Evolutionary conservation across 2,113 vertebrate species (phyloP).

Genomic region (Catharus fuscescens): DNA sequence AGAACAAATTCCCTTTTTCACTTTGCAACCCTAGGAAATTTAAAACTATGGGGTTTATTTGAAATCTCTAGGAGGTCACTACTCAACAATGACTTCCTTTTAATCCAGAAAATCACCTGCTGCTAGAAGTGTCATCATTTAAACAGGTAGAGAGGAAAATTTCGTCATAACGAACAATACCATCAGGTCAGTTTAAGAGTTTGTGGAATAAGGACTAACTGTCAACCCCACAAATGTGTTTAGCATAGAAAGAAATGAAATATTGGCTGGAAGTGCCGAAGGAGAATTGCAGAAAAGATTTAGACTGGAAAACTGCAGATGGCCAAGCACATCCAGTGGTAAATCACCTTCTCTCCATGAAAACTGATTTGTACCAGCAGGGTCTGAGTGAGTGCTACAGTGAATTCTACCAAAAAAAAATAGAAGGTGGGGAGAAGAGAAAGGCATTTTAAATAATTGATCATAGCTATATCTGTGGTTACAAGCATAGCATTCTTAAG

Average conservation of each 20-base stretch:
- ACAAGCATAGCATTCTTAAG: constrained; percentile 16
- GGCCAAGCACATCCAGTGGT: constrained; percentile 3
- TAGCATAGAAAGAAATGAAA: constrained; percentile 37
- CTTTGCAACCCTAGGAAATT: neutral
- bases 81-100: neutral
- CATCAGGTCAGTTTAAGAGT: neutral
- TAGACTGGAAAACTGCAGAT: constrained; percentile 50
- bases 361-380: constrained; percentile 64
- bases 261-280: constrained; percentile 33
- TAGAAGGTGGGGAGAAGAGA: neutral
- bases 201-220: neutral
- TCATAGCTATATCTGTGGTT: constrained; percentile 26
- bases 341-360: constrained; percentile 41
- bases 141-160: neutral
- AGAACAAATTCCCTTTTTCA: neutral
- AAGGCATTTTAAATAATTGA: constrained; percentile 44
- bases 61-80: neutral
- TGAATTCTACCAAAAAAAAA: constrained; percentile 3
- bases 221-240: neutral
- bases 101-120: neutral
- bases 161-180: neutral
- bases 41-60: neutral
- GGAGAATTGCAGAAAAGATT: constrained; percentile 10
- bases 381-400: neutral
- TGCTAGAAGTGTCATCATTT: neutral